Base-by-base conservation (phyloP, 2,888 invertebrate genomes). In the Lasiommata megera region DNA sequence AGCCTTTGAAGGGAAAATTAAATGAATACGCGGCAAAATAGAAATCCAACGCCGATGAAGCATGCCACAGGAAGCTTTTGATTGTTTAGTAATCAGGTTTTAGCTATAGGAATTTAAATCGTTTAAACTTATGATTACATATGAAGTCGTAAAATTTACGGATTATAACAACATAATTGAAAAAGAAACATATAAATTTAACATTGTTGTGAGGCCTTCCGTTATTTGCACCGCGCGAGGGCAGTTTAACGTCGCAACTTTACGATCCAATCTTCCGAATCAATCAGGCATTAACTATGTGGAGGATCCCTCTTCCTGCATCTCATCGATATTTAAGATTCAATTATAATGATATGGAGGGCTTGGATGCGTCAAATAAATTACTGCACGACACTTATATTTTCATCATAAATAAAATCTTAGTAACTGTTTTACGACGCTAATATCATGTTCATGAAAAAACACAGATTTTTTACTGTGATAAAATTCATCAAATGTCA, bases 371-470 rank as follows among this genome's bases (percentile, higher is more conserved):
- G 37, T 12, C 44, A 40, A 47, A 56, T 61, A 41, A 41, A 46
- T 46, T 31, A 31, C 16, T 1, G 29, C 47, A 40, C 80, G 83
- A 83, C 78, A 79, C 79, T 74, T 70, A 77, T 77, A 28, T 9
- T 38, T 28, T 23, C 18, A 28, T 28, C 50, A 28, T 50, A 51
- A 51, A 23, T 51, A 14, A 28, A 44, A 44, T 11, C 16, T 11
- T 31, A 46, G 28, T 44, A 44, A 43, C 23, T 44, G 28, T 7
- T 31, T 46, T 16, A 31, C 16, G 14, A 43, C 43, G 17, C 38
- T 40, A 40, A 41, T 41, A 14, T 28, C 12, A 44, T 44, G 28
- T 28, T 28, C 23, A 23, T 23, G 5, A 23, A 23, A 5, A 23
- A 23, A 3, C 5, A 3, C 2, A 23, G 23, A 23, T 3, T 23